A percentile compares a stretch with the other conserved stretches of the same genome.
phyloP scores from a whole-genome alignment of 2,797 vertebrate species.

The Diglossa cyanea region DNA sequence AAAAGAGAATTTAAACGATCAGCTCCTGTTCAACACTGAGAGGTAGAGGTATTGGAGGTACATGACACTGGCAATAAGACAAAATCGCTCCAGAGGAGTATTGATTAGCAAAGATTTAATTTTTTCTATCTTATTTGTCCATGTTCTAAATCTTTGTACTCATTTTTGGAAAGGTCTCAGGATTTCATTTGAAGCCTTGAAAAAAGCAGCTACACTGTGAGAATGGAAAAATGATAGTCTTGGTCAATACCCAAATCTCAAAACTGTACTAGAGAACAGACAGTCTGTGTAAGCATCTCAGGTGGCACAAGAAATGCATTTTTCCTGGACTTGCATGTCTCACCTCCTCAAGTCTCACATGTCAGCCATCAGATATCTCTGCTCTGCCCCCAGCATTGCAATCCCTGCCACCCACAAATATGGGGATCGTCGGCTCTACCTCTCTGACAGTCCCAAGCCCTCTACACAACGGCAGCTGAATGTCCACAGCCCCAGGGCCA shows the following conservation, averaged over 20 bases:
- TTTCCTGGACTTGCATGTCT: not conserved
- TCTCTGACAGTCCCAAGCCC: not conserved
- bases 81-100: not conserved
- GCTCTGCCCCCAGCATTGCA: not conserved
- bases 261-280: not conserved
- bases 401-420: not conserved
- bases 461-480: not conserved
- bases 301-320: fast-evolving
- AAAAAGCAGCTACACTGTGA: not conserved
- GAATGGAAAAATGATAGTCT: not conserved
- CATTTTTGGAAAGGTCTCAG: not conserved
- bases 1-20: not conserved
- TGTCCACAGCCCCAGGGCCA: not conserved
- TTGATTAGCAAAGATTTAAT: not conserved
- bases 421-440: not conserved
- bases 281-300: not conserved
- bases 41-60: not conserved
- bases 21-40: not conserved
- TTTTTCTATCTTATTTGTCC: not conserved
- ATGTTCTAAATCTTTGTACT: not conserved
- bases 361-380: not conserved
- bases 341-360: not conserved
- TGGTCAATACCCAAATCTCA: not conserved
- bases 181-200: not conserved
- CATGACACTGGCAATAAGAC: not conserved